Conservation (phyloP, 2,797 vertebrate species). For the Catharus ustulatus region DNA sequence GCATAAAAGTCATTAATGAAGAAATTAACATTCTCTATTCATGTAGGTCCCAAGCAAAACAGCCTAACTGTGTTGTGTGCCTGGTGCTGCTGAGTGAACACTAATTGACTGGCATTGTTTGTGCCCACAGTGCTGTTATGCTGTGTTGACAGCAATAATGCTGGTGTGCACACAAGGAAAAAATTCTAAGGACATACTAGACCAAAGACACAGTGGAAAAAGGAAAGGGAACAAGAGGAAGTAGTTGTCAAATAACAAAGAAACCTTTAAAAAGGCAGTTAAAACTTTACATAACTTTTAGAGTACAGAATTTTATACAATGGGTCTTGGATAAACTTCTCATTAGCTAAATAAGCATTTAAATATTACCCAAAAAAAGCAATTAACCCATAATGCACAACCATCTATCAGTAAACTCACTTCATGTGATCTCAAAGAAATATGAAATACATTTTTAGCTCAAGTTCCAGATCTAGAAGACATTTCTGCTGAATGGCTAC, state of each 20-base stretch:
- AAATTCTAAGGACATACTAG: neutral
- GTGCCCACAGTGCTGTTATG: neutral
- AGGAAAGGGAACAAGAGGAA: neutral
- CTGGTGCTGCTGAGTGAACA: neutral
- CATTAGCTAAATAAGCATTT: neutral
- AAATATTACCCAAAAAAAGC: neutral
- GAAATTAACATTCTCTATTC: slow-evolving; percentile 17
- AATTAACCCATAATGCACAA: neutral
- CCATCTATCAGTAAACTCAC: neutral
- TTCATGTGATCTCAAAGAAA: neutral
- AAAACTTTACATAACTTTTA: neutral
- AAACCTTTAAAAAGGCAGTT: neutral
- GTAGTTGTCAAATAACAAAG: neutral
- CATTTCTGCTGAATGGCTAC: neutral
- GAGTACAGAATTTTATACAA: neutral
- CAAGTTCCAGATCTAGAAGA: neutral
- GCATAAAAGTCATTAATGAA: slow-evolving; percentile 13
- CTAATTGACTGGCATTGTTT: neutral
- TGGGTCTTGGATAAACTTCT: neutral
- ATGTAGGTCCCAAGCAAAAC: neutral
- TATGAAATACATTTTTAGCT: neutral
- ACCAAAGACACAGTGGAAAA: neutral
- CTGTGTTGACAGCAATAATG: neutral
- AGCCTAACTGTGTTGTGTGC: neutral
- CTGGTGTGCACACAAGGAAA: neutral